phyloP scores from a whole-genome alignment of 2,113 vertebrate species.

The Protobothrops mucrosquamatus region DNA sequence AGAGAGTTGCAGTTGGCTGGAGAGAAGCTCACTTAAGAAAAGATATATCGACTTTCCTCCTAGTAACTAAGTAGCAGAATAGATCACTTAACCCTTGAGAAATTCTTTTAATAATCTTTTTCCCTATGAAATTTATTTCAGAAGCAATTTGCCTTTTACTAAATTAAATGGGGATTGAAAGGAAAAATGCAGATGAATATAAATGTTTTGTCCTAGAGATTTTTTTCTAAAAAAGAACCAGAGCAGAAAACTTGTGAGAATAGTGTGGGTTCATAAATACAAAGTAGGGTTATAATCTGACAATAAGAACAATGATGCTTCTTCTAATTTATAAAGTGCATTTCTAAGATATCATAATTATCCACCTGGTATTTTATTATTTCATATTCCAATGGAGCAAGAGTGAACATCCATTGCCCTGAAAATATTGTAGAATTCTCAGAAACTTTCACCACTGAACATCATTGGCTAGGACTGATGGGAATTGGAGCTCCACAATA shows the following conservation, averaged over 20 bases:
- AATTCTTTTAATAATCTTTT: not conserved
- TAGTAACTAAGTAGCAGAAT: not conserved
- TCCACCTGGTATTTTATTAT: not conserved
- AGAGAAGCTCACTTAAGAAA: not conserved
- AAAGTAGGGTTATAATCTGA: not conserved
- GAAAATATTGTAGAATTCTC: not conserved
- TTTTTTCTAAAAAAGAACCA: not conserved
- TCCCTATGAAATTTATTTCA: not conserved
- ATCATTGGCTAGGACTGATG: not conserved
- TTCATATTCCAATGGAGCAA: not conserved
- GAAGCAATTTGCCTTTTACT: not conserved
- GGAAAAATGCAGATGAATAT: not conserved
- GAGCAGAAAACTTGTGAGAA: not conserved
- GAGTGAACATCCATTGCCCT: not conserved
- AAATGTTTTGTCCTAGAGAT: not conserved
- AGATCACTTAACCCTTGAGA: not conserved
- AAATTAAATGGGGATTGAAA: not conserved
- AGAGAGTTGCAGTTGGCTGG: not conserved
- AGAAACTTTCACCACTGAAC: not conserved
- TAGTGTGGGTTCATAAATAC: not conserved
- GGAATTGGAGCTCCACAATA: not conserved
- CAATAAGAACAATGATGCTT: not conserved
- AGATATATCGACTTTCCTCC: not conserved
- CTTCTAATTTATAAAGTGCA: not conserved
- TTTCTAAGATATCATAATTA: not conserved